These are phyloP conservation scores for Metellina segmentata DNA, from an alignment of 2,888 invertebrate genomes.

Conservation along the genomic window DNA sequence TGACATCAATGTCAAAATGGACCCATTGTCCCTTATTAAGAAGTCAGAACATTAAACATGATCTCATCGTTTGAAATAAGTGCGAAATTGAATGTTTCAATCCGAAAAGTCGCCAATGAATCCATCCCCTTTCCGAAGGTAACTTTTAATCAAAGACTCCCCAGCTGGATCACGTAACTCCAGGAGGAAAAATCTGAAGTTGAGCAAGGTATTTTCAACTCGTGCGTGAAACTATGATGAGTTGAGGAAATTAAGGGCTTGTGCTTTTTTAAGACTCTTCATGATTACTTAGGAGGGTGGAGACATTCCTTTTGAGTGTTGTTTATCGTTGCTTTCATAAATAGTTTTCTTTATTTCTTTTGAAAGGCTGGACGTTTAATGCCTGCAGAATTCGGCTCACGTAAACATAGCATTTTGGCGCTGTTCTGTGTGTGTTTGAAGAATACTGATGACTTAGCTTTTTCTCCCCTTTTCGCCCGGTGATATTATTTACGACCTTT, in stretches of 20 bases:
- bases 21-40: neutral
- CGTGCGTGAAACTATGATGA: constrained; percentile 63
- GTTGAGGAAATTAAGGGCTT: constrained; percentile 55
- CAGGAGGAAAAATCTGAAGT: constrained; percentile 1
- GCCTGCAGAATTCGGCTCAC: constrained; percentile 54
- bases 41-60: neutral
- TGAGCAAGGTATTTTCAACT: constrained; percentile 38
- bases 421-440: constrained; percentile 38
- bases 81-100: constrained; percentile 26
- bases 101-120: constrained; percentile 23
- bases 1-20: neutral
- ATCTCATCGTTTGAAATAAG: neutral
- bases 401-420: constrained; percentile 69
- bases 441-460: constrained; percentile 66
- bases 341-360: constrained; percentile 60
- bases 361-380: constrained; percentile 38
- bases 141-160: constrained; percentile 40
- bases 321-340: constrained; percentile 66
- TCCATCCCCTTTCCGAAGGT: constrained; percentile 14
- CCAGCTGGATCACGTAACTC: constrained; percentile 36
- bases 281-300: constrained; percentile 57
- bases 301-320: constrained; percentile 63
- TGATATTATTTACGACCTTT: constrained; percentile 66
- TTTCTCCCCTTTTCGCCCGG: constrained; percentile 23
- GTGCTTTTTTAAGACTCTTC: constrained; percentile 31